Conservation (phyloP, 1,140 invertebrate species). For the Heterodera carotae region DNA sequence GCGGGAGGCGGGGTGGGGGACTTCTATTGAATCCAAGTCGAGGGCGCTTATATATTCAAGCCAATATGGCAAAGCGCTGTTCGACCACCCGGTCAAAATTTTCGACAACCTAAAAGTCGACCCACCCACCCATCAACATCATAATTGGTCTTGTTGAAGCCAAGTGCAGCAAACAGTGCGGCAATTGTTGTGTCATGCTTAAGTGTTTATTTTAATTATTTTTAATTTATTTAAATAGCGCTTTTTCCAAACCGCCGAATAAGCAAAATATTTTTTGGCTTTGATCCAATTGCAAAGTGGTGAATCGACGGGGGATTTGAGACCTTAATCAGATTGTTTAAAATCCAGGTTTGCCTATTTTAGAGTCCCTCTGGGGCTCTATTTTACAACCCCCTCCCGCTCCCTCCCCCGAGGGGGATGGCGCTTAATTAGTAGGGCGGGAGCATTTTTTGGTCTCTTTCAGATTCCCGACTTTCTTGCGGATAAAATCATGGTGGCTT, state of each 20-base stretch:
- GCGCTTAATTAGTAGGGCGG: no score
- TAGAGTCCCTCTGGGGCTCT: no score
- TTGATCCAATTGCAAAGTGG: constrained; percentile 39
- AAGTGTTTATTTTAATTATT: neutral
- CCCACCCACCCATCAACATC: constrained; percentile 9
- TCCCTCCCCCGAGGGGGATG: no score
- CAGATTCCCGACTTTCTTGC: no score
- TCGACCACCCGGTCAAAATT: no score
- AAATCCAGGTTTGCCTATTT: neutral
- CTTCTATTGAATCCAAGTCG: no score
- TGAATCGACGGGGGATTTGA: constrained; percentile 15
- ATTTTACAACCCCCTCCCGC: no score
- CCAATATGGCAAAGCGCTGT: no score
- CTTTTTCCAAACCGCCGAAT: constrained; percentile 22
- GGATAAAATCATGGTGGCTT: no score
- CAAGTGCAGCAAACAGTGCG: constrained; percentile 42
- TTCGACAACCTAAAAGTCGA: neutral
- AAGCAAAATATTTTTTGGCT: constrained; percentile 49
- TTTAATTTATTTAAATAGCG: neutral
- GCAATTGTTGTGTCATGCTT: constrained; percentile 46
- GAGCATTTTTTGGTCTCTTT: no score
- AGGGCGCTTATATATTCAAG: no score
- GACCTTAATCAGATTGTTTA: neutral
- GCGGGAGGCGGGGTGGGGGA: no score
- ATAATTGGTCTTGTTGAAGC: constrained; percentile 46